Evolutionary conservation across 1,140 invertebrate species (phyloP), one percentile per base, ranked within the genome.

Genomic region (Cydia fagiglandana): DNA sequence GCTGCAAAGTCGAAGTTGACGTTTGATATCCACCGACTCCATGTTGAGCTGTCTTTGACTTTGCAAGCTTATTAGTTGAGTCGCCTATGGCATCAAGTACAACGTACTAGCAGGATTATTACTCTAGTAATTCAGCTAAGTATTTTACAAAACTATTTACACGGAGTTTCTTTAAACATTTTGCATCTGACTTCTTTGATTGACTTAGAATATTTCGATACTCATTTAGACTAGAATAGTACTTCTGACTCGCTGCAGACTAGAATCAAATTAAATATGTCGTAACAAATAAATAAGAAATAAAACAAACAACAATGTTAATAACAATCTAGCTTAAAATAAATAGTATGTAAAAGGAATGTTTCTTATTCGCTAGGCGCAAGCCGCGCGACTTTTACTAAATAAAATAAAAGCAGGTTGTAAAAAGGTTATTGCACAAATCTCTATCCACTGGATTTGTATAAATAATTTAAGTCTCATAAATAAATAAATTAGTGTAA

Each of bases 231-330:
- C 84, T 85, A 85, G 84, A 81, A 73, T 77, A 77, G 61, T 81
- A 53, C n/a, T 75, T 38, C 34, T 79, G 79, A 79, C 78, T 81
- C 61, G 82, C 78, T 79, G 76, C 79, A 82, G 90, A 91, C 90
- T 91, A 91, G 88, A 90, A 85, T 84, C 83, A 79, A 80, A 85
- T 84, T 82, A 68, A 38, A 68, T 38, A 34, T 15, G 64, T 56
- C 24, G 13, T 68, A 70, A 70, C 66, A 70, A 45, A 70, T 70
- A 70, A 41, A 41, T 70, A 70, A 41, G 66, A 70, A 38, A 70
- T 70, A 41, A 70, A 70, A 70, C 66, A 70, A 70, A 70, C 66
- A 70, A 70, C 66, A 70, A 70, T 34, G 34, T 68, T 68, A 68
- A 34, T 70, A 70, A 70, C 66, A 70, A 66, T 66, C 24, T 66